Evolutionary conservation across 2,797 vertebrate species (phyloP), one percentile per base, ranked within the genome.

Genomic region (Chloroceryle inda): DNA sequence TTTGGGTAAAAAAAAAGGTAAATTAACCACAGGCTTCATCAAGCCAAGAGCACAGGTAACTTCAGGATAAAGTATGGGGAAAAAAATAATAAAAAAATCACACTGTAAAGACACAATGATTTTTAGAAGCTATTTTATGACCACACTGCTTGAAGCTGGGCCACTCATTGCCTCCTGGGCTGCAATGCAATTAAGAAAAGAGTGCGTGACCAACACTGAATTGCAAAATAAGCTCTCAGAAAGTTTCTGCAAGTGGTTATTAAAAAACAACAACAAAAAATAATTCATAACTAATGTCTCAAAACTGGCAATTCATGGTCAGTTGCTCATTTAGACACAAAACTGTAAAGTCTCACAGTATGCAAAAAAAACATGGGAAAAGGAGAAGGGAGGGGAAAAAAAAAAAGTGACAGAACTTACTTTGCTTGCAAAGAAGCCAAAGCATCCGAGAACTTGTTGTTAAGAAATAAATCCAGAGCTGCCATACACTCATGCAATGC

Each of bases 391-490:
- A 7, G 21, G 44, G 9, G 44, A 44, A 69, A 24, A 5, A 33
- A 12, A n/a, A 22, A 44, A n/a, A 64, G 38, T 31, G 29, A 31
- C 44, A 68, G 22, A 49, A 68, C 98, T 98, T 97, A 99, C 99
- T 99, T 99, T 97, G 97, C 98, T 95, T 97, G 98, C 72, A 99
- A 98, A 94, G 98, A 98, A 74, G 95, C 96, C 97, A 99, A 98
- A 47, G 99, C 99, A 96, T 99, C 99, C 3, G 99, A 99, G 96
- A 99, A 99, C 76, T 99, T 98, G 97, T 99, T 99, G 97, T 97
- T 98, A 89, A 99, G 99, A 97, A 99, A 99, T 91, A 99, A 98
- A 97, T 99, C 99, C 97, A 99, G 95, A 62, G 99, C 99, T 3
- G 93, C 98, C 99, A 99, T 99, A 91, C 99, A 99, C 97, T 99